phyloP scores from a whole-genome alignment of 2,888 invertebrate species.

The Calameuta pallipes region DNA sequence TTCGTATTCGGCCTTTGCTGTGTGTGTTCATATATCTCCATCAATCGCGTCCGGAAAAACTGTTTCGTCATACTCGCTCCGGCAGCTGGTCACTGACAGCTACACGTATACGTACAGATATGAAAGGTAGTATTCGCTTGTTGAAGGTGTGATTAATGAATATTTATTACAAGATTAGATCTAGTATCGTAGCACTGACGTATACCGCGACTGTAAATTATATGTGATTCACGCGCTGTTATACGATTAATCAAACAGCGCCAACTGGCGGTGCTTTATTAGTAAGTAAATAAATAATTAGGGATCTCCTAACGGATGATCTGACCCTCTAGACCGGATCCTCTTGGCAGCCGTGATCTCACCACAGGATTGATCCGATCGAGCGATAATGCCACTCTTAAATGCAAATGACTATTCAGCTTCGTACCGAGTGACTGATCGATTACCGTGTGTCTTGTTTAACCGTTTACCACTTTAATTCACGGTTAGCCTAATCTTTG shows the following conservation, averaged over 20 bases:
- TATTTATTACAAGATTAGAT: constrained; percentile 15
- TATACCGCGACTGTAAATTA: background rate
- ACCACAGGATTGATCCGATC: background rate
- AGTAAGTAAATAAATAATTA: background rate
- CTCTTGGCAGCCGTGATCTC: background rate
- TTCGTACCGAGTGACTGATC: background rate
- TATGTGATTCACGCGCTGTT: background rate
- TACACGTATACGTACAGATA: background rate
- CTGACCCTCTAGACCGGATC: background rate
- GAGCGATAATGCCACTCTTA: background rate
- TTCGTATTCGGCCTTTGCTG: background rate
- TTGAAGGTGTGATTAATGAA: constrained; percentile 21
- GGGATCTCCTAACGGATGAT: background rate
- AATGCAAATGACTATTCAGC: background rate
- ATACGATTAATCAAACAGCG: background rate
- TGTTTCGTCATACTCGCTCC: constrained; percentile 12
- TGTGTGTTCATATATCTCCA: constrained; percentile 10
- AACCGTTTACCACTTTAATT: background rate
- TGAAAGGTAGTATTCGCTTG: constrained; percentile 10
- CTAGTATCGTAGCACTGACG: constrained; percentile 1
- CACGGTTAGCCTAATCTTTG: background rate
- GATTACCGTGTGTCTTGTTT: background rate
- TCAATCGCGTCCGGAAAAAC: constrained; percentile 16
- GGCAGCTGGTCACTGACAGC: background rate
- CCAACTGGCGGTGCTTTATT: background rate